These are phyloP conservation scores for Limnephilus auricula DNA, from an alignment of 2,888 invertebrate genomes.

Conservation along the genomic window DNA sequence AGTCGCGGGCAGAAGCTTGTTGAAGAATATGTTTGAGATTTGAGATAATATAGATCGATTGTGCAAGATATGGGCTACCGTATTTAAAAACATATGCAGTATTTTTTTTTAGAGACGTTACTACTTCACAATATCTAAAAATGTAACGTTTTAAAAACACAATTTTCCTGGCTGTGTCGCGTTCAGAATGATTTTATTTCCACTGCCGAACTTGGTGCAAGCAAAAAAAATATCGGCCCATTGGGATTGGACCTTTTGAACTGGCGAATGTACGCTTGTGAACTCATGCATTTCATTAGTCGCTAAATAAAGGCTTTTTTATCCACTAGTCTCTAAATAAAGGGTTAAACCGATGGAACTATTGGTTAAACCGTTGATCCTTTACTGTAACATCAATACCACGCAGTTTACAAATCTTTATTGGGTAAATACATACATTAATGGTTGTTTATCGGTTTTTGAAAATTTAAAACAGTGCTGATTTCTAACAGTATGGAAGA, in stretches of 20 bases:
- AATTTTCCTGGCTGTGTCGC: background rate
- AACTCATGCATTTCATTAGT: background rate
- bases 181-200: background rate
- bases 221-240: background rate
- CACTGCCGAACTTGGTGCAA: background rate
- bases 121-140: background rate
- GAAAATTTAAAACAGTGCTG: too few relatives aligned
- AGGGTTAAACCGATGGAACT: background rate
- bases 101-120: background rate
- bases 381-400: background rate
- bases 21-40: too few relatives aligned
- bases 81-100: too few relatives aligned
- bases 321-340: background rate
- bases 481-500: too few relatives aligned
- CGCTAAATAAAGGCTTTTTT: background rate
- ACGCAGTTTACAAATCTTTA: background rate
- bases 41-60: too few relatives aligned
- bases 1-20: too few relatives aligned
- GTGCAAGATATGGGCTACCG: too few relatives aligned
- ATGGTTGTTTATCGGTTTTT: too few relatives aligned
- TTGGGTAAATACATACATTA: background rate
- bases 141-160: background rate
- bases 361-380: background rate
- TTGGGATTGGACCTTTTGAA: background rate
- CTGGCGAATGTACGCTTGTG: background rate